Base-by-base conservation (phyloP, 2,888 invertebrate genomes). In the Andrena fulva region DNA sequence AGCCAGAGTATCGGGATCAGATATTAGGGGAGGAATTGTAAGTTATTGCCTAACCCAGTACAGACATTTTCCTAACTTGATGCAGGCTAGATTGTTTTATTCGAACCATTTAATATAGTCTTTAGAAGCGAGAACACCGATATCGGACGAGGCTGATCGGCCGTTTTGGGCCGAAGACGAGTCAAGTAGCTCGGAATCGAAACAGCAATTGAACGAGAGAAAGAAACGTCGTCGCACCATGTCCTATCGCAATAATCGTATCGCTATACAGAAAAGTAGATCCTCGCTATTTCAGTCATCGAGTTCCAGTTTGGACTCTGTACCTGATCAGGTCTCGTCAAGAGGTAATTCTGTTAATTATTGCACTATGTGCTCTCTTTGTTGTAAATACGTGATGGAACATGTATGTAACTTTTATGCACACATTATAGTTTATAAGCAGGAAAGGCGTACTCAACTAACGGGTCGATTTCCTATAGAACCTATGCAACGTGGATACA, bases 151-250 rank as follows among this genome's bases (percentile, higher is more conserved):
- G 56, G 84, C 90, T 2, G 92, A 92, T 78, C 87, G 89, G 2
- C 90, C 91, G 68, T 92, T 91, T 80, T 92, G 92, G 92, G 92
- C 92, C 0, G 92, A 92, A 62, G 92, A 92, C 74, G 92, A 92
- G 75, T 78, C 90, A 50, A 92, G 92, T 54, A 88, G 85, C 60
- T 87, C 90, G 7, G 92, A 92, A 72, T 92, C 92, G 24, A 89
- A 77, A 20, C 80, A 85, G 5, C 72, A 72, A 27, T 73, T 87
- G 50, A 75, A 77, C 7, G 33, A 64, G 8, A 89, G 78, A 76
- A 86, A 89, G 35, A 92, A 89, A 66, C 86, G 91, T 67, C 85
- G 89, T 54, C 90, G 63, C 50, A 91, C 89, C 80, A 80, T 90
- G 7, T 90, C 91, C 52, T 90, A 92, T 67, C 86, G 92, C 59